These are phyloP conservation scores for Sinella curviseta DNA, from an alignment of 1,140 invertebrate species.

Conservation along the genomic window DNA sequence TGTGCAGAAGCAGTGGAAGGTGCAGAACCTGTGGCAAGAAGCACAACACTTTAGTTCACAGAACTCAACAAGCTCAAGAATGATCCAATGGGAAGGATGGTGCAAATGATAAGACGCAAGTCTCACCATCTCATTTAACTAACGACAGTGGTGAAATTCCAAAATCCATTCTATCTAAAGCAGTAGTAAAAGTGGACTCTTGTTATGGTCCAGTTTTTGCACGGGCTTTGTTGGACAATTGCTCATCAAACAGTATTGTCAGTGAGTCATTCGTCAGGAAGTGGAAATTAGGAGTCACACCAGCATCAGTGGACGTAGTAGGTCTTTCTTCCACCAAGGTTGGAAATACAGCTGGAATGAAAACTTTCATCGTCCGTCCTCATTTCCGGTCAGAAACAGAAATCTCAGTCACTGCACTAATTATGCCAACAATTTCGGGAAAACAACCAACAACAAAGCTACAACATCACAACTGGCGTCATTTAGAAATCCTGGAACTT, in stretches of 20 bases:
- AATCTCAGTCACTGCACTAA: neutral
- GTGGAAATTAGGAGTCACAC: neutral
- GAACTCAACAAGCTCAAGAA: neutral
- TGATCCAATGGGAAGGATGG: neutral
- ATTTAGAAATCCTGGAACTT: neutral
- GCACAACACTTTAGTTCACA: neutral
- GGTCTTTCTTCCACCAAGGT: neutral
- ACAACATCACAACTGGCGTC: neutral
- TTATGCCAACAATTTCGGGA: neutral
- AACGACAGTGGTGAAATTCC: neutral
- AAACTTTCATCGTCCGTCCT: neutral
- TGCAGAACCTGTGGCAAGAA: conserved; percentile 4
- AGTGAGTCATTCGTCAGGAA: neutral
- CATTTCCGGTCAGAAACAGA: neutral
- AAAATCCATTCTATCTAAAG: neutral
- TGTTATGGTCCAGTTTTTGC: neutral
- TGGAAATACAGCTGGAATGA: neutral
- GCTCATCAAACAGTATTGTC: neutral
- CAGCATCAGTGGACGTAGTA: neutral
- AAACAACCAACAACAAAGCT: neutral
- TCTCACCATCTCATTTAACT: neutral
- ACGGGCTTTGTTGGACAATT: neutral
- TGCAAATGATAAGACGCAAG: too few species aligned
- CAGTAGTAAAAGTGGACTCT: neutral
- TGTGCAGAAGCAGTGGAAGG: neutral